phyloP scores from a whole-genome alignment of 2,113 vertebrate species.

The Heteronetta atricapilla region DNA sequence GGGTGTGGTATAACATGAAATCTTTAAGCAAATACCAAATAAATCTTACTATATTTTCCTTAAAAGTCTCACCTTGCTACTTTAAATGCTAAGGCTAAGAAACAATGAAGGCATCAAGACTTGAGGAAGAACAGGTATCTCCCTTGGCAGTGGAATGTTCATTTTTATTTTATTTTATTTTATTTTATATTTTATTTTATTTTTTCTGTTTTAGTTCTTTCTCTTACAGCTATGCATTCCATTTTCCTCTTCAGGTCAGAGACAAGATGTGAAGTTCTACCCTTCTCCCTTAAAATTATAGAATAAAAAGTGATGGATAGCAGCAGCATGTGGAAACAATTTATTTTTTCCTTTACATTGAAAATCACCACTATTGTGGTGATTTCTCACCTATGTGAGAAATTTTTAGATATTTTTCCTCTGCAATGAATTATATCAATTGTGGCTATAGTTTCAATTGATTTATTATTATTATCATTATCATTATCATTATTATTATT shows the following conservation, averaged over 20 bases:
- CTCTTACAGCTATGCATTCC: fast-evolving
- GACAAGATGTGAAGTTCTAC: not conserved
- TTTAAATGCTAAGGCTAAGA: not conserved
- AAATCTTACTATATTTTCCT: not conserved
- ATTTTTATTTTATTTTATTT: too few species aligned
- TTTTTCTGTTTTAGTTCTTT: too few species aligned
- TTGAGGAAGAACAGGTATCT: not conserved
- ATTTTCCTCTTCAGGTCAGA: not conserved
- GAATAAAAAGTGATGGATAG: not conserved
- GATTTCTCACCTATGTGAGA: not conserved
- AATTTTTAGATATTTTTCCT: not conserved
- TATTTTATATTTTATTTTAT: too few species aligned
- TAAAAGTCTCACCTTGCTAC: not conserved
- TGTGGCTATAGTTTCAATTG: not conserved
- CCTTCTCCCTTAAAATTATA: not conserved
- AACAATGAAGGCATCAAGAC: not conserved
- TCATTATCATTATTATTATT: not conserved
- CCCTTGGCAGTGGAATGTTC: not conserved
- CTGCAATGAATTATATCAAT: not conserved
- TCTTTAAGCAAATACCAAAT: not conserved
- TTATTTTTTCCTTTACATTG: not conserved
- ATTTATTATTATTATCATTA: not conserved
- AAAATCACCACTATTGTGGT: not conserved
- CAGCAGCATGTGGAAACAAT: not conserved
- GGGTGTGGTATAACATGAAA: not conserved